Percentiles rank a stretch among this genome's conserved stretches.
These are phyloP conservation scores for Ferdinandea cuprea DNA, from an alignment of 2,888 invertebrate genomes.

Conservation along the genomic window DNA sequence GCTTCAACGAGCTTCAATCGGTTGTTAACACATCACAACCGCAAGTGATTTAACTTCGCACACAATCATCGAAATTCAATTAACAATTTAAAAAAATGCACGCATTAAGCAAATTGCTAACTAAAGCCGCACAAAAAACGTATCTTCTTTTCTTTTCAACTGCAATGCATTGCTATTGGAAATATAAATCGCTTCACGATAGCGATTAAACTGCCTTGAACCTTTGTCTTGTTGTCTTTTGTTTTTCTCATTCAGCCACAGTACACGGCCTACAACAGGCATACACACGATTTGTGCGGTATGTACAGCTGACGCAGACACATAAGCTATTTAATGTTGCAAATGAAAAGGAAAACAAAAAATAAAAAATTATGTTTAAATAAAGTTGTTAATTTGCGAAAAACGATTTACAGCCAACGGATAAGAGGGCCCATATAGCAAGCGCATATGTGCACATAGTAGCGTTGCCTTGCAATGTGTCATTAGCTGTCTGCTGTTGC, in stretches of 20 bases:
- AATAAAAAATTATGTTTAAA: conserved; percentile 24
- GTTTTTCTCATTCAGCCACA: conserved; percentile 34
- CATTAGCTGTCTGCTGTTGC: conserved; percentile 52
- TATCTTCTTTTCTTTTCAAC: background rate
- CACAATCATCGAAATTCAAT: conserved; percentile 47
- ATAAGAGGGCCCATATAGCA: conserved; percentile 19
- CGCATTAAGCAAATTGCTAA: conserved; percentile 68
- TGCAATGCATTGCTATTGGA: conserved; percentile 44
- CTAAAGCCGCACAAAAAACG: conserved; percentile 67
- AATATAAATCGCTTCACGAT: conserved; percentile 65
- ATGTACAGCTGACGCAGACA: conserved; percentile 52
- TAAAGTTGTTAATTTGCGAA: conserved; percentile 74
- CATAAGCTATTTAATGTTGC: conserved; percentile 45
- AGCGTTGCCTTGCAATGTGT: conserved; percentile 54
- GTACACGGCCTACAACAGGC: conserved; percentile 6
- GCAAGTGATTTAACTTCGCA: conserved; percentile 25
- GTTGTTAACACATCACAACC: conserved; percentile 47
- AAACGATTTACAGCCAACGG: conserved; percentile 57
- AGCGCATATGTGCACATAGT: background rate
- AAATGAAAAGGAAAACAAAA: conserved; percentile 8
- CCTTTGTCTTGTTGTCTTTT: too few species aligned
- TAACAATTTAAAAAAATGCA: conserved; percentile 67
- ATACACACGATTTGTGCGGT: conserved; percentile 4
- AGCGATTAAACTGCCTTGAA: conserved; percentile 72
- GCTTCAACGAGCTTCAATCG: conserved; percentile 8